Evolutionary conservation across 1,140 invertebrate genomes (phyloP).

Genomic region (Zaprionus ghesquierei): DNA sequence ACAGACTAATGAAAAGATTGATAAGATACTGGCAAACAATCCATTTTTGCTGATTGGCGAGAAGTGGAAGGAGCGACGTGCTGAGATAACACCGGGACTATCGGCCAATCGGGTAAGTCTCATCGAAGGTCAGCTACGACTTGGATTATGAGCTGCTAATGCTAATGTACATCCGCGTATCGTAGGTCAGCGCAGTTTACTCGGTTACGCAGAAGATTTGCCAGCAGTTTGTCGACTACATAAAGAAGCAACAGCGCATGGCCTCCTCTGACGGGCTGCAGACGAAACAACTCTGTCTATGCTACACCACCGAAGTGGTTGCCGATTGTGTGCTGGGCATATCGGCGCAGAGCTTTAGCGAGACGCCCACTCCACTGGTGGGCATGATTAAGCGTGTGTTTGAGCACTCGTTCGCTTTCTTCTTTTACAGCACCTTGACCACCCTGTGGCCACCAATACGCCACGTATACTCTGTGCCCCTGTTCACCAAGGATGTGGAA

Average conservation of each 20-base stretch:
- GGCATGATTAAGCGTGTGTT: conserved; percentile 48
- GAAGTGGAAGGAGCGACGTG: conserved; percentile 84
- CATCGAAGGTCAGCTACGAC: background rate
- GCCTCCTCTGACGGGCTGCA: conserved; percentile 35
- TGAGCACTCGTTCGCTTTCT: conserved; percentile 31
- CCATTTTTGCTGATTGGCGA: conserved; percentile 82
- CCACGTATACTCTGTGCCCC: conserved; percentile 33
- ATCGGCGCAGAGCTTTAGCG: conserved; percentile 69
- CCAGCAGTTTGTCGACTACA: conserved; percentile 48
- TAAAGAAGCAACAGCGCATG: conserved; percentile 39
- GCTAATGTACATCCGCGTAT: background rate
- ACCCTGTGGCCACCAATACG: conserved; percentile 46
- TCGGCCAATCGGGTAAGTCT: conserved; percentile 78
- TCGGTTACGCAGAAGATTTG: conserved; percentile 54
- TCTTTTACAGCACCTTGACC: conserved; percentile 30
- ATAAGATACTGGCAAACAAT: conserved; percentile 82
- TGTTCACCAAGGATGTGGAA: conserved; percentile 46
- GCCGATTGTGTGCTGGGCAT: conserved; percentile 83
- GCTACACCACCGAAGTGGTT: conserved; percentile 83
- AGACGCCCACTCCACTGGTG: conserved; percentile 41
- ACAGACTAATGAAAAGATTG: conserved; percentile 66
- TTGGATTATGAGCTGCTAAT: too few species aligned
- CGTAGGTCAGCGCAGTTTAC: conserved; percentile 54
- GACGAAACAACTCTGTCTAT: conserved; percentile 52
- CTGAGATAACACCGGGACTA: conserved; percentile 84